These are phyloP conservation scores for Drosophila truncata DNA, from an alignment of 1,140 invertebrate species.

Conservation along the genomic window DNA sequence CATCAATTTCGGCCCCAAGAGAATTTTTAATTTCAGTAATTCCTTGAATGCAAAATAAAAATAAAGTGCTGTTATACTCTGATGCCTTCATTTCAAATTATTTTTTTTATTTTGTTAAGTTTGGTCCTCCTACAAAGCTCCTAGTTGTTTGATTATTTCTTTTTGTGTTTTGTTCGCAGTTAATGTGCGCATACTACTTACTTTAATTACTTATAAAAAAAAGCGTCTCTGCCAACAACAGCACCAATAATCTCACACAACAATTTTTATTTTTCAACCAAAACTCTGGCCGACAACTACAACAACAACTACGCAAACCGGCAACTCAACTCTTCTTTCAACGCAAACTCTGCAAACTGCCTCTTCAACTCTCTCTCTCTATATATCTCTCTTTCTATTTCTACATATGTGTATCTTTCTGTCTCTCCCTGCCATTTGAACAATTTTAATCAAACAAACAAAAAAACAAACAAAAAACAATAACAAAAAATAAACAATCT, in stretches of 20 bases:
- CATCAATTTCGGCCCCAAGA: constrained; percentile 1
- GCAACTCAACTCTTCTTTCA: constrained; percentile 65
- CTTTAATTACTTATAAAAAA: constrained; percentile 58
- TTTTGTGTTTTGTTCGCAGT: constrained; percentile 3
- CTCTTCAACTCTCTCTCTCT: constrained; percentile 74
- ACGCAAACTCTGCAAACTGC: constrained; percentile 67
- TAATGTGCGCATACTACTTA: constrained; percentile 28
- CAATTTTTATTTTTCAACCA: constrained; percentile 76
- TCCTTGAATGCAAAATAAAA: constrained; percentile 13
- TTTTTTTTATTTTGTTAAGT: not conserved
- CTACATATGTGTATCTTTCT: constrained; percentile 52
- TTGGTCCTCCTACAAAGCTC: constrained; percentile 3
- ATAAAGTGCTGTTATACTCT: not conserved
- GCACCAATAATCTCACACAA: constrained; percentile 75
- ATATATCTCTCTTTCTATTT: constrained; percentile 46
- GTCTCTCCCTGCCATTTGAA: constrained; percentile 53
- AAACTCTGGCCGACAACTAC: constrained; percentile 71
- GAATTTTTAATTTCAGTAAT: constrained; percentile 4
- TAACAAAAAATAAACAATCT: constrained; percentile 16
- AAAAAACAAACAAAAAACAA: constrained; percentile 6
- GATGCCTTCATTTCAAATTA: not conserved
- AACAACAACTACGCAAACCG: constrained; percentile 64
- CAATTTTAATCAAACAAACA: constrained; percentile 42
- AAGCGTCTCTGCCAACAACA: constrained; percentile 50
- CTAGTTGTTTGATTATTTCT: constrained; percentile 8